A percentile compares a stretch with the other conserved stretches of the same genome.
Conservation (phyloP, 2,113 vertebrate species). For the Ranitomeya variabilis region DNA sequence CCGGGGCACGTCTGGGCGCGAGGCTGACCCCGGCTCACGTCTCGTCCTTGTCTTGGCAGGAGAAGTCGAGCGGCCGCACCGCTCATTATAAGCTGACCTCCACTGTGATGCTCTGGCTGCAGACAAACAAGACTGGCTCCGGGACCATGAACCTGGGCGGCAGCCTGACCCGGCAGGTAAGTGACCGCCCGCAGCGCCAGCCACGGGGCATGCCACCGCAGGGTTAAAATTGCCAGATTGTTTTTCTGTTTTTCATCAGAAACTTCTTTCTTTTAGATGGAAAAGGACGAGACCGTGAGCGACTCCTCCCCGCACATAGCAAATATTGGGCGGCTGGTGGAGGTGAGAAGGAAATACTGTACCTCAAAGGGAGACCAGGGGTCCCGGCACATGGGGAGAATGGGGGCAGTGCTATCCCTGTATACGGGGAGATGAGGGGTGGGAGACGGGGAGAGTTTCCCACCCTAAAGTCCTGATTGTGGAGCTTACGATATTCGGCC, state of each 20-base stretch:
- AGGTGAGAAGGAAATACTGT: slow-evolving; percentile 74
- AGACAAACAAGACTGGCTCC: slow-evolving; percentile 94
- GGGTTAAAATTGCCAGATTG: background rate
- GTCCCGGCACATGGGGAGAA: too few relatives aligned
- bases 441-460: too few relatives aligned
- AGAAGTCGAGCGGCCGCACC: slow-evolving; percentile 96
- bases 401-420: too few relatives aligned
- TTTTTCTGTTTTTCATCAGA: background rate
- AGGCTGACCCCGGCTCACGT: too few relatives aligned
- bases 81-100: slow-evolving; percentile 99
- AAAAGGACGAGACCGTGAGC: slow-evolving; percentile 95
- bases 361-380: rapidly evolving
- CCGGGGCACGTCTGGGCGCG: too few relatives aligned
- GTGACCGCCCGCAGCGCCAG: background rate
- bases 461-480: too few relatives aligned
- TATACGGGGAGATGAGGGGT: too few relatives aligned
- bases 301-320: slow-evolving; percentile 97
- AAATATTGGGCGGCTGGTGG: slow-evolving; percentile 96
- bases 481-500: too few relatives aligned
- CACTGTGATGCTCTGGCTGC: slow-evolving; percentile 99
- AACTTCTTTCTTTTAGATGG: slow-evolving; percentile 77
- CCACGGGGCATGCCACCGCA: background rate
- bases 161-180: slow-evolving; percentile 97
- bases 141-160: slow-evolving; percentile 98
- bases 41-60: slow-evolving; percentile 67